Percentiles rank a stretch among this genome's conserved stretches.
These are phyloP conservation scores for Myiozetetes cayanensis DNA, from an alignment of 2,113 vertebrate species.

Conservation along the genomic window DNA sequence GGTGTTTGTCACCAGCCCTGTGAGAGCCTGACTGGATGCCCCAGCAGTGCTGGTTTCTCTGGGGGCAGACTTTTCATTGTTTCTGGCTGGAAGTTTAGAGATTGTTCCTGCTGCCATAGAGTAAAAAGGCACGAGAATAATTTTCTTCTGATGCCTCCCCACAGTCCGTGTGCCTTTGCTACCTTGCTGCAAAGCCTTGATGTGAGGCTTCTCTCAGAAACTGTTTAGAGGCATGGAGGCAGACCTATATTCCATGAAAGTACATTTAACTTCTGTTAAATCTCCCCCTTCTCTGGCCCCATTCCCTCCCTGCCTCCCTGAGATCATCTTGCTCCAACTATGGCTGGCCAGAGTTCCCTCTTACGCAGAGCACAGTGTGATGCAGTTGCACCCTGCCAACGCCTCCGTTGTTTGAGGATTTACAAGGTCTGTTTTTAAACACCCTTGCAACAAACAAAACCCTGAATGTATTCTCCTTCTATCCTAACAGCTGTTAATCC, in stretches of 20 bases:
- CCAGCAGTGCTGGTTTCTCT: neutral
- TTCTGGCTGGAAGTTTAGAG: neutral
- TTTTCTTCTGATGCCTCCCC: neutral
- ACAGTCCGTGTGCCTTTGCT: neutral
- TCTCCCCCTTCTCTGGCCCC: neutral
- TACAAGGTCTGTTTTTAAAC: neutral
- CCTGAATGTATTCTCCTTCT: neutral
- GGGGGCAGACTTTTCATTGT: neutral
- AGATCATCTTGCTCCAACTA: neutral
- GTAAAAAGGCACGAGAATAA: neutral
- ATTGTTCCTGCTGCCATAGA: neutral
- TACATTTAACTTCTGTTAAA: neutral
- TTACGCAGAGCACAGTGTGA: neutral
- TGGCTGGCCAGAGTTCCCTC: neutral
- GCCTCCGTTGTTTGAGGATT: neutral
- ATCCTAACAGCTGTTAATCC: neutral
- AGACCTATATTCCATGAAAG: neutral
- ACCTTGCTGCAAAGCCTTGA: neutral
- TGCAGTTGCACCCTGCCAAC: neutral
- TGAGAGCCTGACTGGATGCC: accelerated
- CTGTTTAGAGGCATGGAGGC: neutral
- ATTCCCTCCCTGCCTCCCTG: neutral
- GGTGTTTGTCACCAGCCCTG: neutral
- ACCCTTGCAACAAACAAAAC: neutral
- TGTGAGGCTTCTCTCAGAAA: neutral